Percentiles rank a stretch among this genome's conserved stretches.
These are phyloP conservation scores for Ditylenchus dipsaci DNA, from an alignment of 1,140 invertebrate species.

Conservation along the genomic window DNA sequence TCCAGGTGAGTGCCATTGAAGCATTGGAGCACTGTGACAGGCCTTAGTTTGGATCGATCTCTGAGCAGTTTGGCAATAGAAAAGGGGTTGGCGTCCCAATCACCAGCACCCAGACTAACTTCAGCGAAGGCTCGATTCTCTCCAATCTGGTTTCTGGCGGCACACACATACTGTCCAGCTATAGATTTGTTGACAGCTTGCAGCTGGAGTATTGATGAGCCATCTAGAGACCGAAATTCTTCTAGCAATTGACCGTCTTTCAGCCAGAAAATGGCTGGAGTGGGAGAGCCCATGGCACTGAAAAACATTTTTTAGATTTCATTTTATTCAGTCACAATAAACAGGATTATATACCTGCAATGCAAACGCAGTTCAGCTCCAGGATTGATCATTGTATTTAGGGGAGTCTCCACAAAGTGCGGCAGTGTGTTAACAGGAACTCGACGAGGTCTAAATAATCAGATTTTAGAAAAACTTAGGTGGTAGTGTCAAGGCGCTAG, in stretches of 20 bases:
- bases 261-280: slow-evolving; percentile 35
- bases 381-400: background rate
- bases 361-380: slow-evolving; percentile 3
- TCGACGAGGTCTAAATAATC: background rate
- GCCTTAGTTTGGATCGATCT: slow-evolving; percentile 4
- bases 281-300: slow-evolving; percentile 45
- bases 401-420: slow-evolving; percentile 11
- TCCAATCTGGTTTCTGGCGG: slow-evolving; percentile 31
- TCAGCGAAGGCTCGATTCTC: slow-evolving; percentile 7
- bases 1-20: slow-evolving; percentile 2
- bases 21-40: slow-evolving; percentile 12
- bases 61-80: background rate
- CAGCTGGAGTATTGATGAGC: slow-evolving; percentile 14
- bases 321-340: too few species aligned
- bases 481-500: too few species aligned
- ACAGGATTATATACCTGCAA: background rate
- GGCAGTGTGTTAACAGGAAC: background rate
- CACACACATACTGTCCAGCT: slow-evolving; percentile 34
- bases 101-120: background rate
- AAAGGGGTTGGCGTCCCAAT: background rate
- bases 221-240: slow-evolving; percentile 7
- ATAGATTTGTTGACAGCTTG: slow-evolving; percentile 2
- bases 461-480: too few species aligned
- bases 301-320: slow-evolving; percentile 1
- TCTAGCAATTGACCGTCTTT: slow-evolving; percentile 30